Conservation (phyloP, 2,797 vertebrate species). For the Phrynocephalus forsythii region DNA sequence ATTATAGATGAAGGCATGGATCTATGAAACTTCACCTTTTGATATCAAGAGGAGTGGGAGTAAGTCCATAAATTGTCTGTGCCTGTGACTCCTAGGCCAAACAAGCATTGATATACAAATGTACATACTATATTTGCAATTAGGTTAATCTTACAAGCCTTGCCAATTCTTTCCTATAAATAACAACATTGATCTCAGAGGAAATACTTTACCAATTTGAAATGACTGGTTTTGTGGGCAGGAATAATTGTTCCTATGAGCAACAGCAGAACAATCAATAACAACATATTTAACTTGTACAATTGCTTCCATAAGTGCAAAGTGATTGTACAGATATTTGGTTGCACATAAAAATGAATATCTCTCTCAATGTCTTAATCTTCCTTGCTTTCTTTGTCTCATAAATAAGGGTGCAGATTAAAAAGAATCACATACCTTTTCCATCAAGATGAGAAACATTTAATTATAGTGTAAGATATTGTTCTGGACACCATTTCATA, state of each 20-base stretch:
- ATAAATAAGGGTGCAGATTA: slow-evolving; percentile 48
- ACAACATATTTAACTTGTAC: slow-evolving; percentile 28
- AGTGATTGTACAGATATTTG: not conserved
- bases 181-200: not conserved
- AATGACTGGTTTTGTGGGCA: not conserved
- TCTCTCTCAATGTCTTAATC: not conserved
- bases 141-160: not conserved
- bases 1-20: no score
- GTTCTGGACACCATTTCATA: slow-evolving; percentile 63
- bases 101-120: slow-evolving; percentile 22
- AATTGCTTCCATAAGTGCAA: slow-evolving; percentile 27
- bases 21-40: not conserved
- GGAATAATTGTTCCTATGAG: not conserved
- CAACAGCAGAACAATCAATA: not conserved
- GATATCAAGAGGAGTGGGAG: not conserved
- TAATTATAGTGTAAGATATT: slow-evolving; percentile 45
- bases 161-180: slow-evolving; percentile 2
- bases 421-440: slow-evolving; percentile 62
- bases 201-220: not conserved
- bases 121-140: slow-evolving; percentile 1
- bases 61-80: slow-evolving; percentile 22
- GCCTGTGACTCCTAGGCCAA: slow-evolving; percentile 43
- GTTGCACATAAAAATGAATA: not conserved
- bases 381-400: slow-evolving; percentile 36
- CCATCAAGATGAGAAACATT: slow-evolving; percentile 63